Percentiles rank a stretch among this genome's conserved stretches.
Conservation (phyloP, 2,113 vertebrate species). For the Heptranchias perlo region DNA sequence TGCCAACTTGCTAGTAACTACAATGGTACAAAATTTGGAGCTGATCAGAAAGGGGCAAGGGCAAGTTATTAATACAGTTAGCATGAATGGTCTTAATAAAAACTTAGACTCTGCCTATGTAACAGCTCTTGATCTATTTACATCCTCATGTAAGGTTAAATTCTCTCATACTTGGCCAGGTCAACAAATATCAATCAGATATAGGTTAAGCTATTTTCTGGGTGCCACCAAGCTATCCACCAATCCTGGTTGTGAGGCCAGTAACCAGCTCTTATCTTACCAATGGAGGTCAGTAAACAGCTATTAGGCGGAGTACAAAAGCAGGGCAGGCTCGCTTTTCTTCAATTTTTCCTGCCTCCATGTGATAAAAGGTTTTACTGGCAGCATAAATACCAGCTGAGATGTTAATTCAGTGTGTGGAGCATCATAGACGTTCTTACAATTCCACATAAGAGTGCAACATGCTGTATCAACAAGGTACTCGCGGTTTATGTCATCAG, state of each 20-base stretch:
- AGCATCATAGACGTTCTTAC: neutral
- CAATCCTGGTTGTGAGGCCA: neutral
- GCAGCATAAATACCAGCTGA: neutral
- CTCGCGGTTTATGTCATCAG: neutral
- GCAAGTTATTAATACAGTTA: neutral
- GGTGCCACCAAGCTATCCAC: neutral
- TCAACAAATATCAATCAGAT: neutral
- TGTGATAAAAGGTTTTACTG: neutral
- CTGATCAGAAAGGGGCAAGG: neutral
- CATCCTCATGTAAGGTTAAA: neutral
- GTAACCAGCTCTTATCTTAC: neutral
- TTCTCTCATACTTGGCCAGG: neutral
- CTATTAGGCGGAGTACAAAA: neutral
- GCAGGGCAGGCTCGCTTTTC: no score
- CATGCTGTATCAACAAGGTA: neutral
- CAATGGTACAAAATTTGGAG: neutral
- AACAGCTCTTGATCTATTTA: neutral
- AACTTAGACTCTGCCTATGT: neutral
- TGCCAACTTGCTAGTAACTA: neutral
- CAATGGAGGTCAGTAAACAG: neutral
- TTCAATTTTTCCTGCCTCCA: neutral
- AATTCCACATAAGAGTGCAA: neutral
- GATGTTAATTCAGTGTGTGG: neutral
- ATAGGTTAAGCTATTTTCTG: neutral
- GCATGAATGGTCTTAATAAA: neutral